A percentile compares a stretch with the other conserved stretches of the same genome.
These are phyloP conservation scores for Atrina japonica DNA, from an alignment of 2,888 invertebrate species.

Conservation along the genomic window DNA sequence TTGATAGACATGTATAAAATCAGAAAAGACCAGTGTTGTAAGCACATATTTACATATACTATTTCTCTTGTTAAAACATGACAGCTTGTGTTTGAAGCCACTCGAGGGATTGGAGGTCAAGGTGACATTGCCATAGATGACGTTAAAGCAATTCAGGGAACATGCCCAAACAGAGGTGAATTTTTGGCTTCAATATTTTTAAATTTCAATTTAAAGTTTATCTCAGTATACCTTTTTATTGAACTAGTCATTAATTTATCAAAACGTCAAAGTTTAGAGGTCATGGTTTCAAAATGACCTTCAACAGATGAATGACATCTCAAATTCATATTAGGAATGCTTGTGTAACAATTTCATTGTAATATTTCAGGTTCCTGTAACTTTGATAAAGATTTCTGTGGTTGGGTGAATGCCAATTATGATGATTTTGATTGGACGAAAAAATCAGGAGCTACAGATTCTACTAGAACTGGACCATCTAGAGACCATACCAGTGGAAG, in stretches of 20 bases:
- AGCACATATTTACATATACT: too few relatives aligned
- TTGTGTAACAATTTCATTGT: not conserved
- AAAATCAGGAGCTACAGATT: slow-evolving; percentile 53
- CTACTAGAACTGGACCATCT: slow-evolving; percentile 61
- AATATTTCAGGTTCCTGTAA: slow-evolving; percentile 61
- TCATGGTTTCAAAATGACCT: too few relatives aligned
- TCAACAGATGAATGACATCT: too few relatives aligned
- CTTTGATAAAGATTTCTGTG: slow-evolving; percentile 70
- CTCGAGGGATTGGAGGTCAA: slow-evolving; percentile 52
- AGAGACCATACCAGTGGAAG: slow-evolving; percentile 62
- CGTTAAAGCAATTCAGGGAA: slow-evolving; percentile 58
- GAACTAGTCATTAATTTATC: too few relatives aligned
- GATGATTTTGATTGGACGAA: slow-evolving; percentile 72
- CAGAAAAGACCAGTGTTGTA: too few relatives aligned
- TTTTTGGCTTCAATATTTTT: not conserved
- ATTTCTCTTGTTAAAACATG: not conserved
- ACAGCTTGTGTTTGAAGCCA: slow-evolving; percentile 71
- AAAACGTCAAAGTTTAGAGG: too few relatives aligned
- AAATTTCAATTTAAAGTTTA: not conserved
- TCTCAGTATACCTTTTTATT: too few relatives aligned
- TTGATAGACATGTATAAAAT: not conserved
- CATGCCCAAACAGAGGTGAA: slow-evolving; percentile 58
- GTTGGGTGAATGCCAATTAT: slow-evolving; percentile 59
- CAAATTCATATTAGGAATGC: too few relatives aligned
- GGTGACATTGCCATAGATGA: slow-evolving; percentile 77